Base-by-base conservation (phyloP, 2,113 vertebrate species). In the Scolopax mira region DNA sequence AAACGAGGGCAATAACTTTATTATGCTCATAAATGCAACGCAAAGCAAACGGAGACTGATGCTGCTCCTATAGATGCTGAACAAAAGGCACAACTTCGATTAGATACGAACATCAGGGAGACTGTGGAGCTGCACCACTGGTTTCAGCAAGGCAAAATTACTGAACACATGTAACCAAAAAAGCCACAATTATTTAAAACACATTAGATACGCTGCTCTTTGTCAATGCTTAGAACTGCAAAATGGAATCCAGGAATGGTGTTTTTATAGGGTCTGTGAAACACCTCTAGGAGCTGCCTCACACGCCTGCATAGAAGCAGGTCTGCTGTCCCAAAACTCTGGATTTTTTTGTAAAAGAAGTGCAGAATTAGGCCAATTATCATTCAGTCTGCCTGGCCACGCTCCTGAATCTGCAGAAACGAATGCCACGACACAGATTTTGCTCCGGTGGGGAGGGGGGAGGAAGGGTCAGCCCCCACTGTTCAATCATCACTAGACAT, bases 1-100 rank as follows among this genome's bases (percentile, higher is more conserved):
- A 97, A 98, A 97, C 60, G 94, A 96, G 96, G 95, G 90, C 96
- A 94, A 85, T 95, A 97, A 97, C 97, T 97, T 98, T 97, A 96
- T 97, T 97, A 95, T 89, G 94, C 90, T 96, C 92, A 85, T 95
- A 95, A 96, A 96, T 95, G 94, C 97, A 97, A 90, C 17, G 96
- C 96, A 89, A 94, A 95, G 96, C 96, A 96, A 96, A 74, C 71
- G 66, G 93, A 96, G 89, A 82, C 80, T 61, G 90, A 94, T 92
- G 93, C 64, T 78, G 18, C 65, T 73, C 66, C 64, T 87, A 21
- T 9, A 18, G 6, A 14, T 24, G 92, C 94, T 58, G 75, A 77
- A 84, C 96, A 90, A 84, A 95, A 94, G 94, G 90, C 95, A 91
- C 85, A 10, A 69, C 74, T 95, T 92, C 46, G 35, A 96, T 72